Base-by-base conservation (phyloP, 1,140 invertebrate genomes). In the Pseudomyrmex flavicornis region DNA sequence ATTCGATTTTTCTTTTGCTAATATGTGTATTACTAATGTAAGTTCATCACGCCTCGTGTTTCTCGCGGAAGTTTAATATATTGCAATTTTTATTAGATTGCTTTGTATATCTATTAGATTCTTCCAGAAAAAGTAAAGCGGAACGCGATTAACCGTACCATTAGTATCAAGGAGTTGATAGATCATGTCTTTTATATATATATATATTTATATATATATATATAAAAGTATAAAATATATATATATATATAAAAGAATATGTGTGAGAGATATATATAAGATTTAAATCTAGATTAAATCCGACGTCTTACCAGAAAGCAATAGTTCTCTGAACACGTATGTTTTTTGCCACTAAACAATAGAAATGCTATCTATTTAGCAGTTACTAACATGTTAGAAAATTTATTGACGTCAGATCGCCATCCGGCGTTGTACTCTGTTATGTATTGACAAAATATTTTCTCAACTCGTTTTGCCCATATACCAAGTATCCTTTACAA, bases 321-420 rank as follows among this genome's bases (percentile, higher is more conserved):
- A 80, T 80, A 80, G 54, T 80, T 59, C 54, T 48, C 44, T 80
- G 72, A 79, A 46, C 75, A 68, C 75, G 68, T 68, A 44, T 68
- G 59, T 66, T 22, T 62, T 70, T 80, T 50, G 54, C 76, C 15
- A 54, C 66, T 70, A 58, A 80, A 58, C 35, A 79, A 70, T 69
- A 79, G 20, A 80, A 20, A 80, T 66, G 44, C 76, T 72, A 59
- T 72, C 58, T 70, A 59, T 80, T 13, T 52, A 13, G 35, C 35
- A 35, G 35, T 69, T 79, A 69, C 63, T 54, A 59, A 80, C 48
- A 15, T 22, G 76, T 79, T 79, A 61, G 46, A 80, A 80, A 80
- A 46, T 59, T 26, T 80, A 80, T 80, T 72, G 66, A 80, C 76
- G 76, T 80, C 76, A 80, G 76, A 80, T 80, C 66, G 76, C 76